Evolutionary conservation across 1,140 invertebrate species (phyloP), one percentile per base, ranked within the genome.

Genomic region (Glossosoma conforme): DNA sequence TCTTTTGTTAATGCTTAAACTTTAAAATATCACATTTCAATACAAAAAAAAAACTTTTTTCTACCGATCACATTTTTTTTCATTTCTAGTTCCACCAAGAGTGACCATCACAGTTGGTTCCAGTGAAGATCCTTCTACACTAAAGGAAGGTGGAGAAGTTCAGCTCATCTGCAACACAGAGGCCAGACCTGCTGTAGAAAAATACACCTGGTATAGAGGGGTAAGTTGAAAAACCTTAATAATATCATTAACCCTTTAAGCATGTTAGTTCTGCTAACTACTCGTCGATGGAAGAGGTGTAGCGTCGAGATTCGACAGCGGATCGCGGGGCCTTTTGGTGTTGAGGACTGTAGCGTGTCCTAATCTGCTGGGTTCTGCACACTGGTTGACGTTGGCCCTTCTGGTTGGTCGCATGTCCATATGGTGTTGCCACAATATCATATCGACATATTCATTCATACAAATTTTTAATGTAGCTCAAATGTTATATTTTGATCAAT

Each of bases 91-190:
- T 54, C 43, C 51, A 17, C 56, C 56, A 2, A n/a, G 43, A 28
- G 56, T 54, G 20, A 47, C 51, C 2, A 20, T 58, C 9, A 54
- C 17, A 13, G 52, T 58, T 14, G 56, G 56, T 9, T 58, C 56
- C 22, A 58, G 47, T 17, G 56, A 53, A 48, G 37, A 58, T 54
- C 56, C 56, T 4, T 19, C 25, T 21, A n/a, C 47, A 15, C 47
- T 58, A 0, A 53, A 51, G 41, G 56, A 58, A 47, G 56, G 46
- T 13, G 43, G 52, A 14, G 56, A 58, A 11, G 47, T 58, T 11
- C 56, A 58, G 47, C 43, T 58, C 1, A 50, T 58, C 10, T 58
- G 56, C 51, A 54, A 41, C 18, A 37, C 56, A 11, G 56, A 58
- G 36, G 41, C 51, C 13, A 58, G 46, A 33, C 56, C 56, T 9